Evolutionary conservation across 2,113 vertebrate genomes (phyloP), one percentile per base, ranked within the genome.

Genomic region (Scolopax mira): DNA sequence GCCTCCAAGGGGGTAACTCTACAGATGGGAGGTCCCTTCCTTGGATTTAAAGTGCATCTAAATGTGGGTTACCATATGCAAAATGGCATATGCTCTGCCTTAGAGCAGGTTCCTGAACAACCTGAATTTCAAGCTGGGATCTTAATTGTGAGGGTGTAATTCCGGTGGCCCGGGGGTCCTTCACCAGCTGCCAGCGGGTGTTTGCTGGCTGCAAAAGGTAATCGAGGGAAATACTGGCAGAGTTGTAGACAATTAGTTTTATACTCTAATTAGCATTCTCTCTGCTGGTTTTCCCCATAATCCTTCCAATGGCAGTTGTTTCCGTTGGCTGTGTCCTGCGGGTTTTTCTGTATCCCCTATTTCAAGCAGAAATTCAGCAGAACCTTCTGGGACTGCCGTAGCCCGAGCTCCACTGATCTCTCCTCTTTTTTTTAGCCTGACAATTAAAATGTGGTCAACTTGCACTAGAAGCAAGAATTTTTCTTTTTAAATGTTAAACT

Each of bases 81-180:
- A n/a, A 49, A 33, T 7, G 28, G 41, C 31, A 7, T 7, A 28
- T 24, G 11, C 37, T 48, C 46, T 18, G 5, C 39, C n/a, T 61
- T 15, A 5, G n/a, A 35, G 60, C 46, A 22, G 37, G 8, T 27
- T 60, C 67, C n/a, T 8, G 2, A 73, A 13, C 0, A 35, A 24
- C 60, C 25, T 31, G 7, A 4, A 7, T 18, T 48, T 52, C 61
- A 11, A 60, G 61, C n/a, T 31, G 61, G 44, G 60, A 13, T 37
- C 16, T 33, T 33, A 46, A 17, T 7, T 5, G 25, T 2, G 7
- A 14, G 33, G 1, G 3, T 25, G 58, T 13, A 1, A 6, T 30
- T 24, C 42, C 3, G 13, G 66, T 19, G 12, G 80, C 58, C 30
- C 42, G 0, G 57, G 4, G 73, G 30, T 7, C 6, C 3, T 3